Base-by-base conservation (phyloP, 2,888 invertebrate species). In the Ichneumoninae sp. region DNA sequence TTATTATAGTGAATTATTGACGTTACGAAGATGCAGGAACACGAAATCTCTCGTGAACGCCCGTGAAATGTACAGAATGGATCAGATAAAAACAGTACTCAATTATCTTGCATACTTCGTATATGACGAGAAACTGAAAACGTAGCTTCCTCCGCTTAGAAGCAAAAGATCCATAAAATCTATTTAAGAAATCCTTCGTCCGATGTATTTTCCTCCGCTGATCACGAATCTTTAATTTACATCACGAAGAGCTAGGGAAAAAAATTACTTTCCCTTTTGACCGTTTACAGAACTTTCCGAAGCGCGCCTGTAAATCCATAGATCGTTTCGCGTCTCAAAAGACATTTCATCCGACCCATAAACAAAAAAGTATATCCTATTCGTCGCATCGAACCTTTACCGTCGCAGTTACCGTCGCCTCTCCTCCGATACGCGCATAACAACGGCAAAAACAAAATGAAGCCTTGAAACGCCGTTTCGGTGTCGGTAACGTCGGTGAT, bases 401-500 rank as follows among this genome's bases (percentile, higher is more conserved):
- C 30, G 60, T 71, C 63, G 44, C 80, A 57, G 40, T 52, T 82
- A 60, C 19, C 81, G 84, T 77, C 76, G 77, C 10, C 60, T 13
- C 60, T 10, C 30, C 26, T 22, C 5, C 22, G 22, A 60, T 16
- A 30, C 22, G 26, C 30, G 16, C 22, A 60, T 30, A 60, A 30
- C 30, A 26, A 26, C 10, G 30, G 16, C 26, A 66, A 13, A 30
- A 57, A 57, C 40, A 73, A 79, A 79, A 83, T 44, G 65, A 65
- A 65, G 33, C 50, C 76, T 65, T 69, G 76, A 66, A 52, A 57
- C 30, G 30, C n/a, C 22, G 75, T 73, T 79, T 75, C 52, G 47
- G 78, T 83, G 83, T 83, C 78, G 63, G 71, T 76, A 60, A 19
- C 44, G 73, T 81, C 26, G 22, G 73, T 84, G 83, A 84, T 84